phyloP scores from a whole-genome alignment of 2,113 vertebrate species.

The Cyprinodon brontotheroides region DNA sequence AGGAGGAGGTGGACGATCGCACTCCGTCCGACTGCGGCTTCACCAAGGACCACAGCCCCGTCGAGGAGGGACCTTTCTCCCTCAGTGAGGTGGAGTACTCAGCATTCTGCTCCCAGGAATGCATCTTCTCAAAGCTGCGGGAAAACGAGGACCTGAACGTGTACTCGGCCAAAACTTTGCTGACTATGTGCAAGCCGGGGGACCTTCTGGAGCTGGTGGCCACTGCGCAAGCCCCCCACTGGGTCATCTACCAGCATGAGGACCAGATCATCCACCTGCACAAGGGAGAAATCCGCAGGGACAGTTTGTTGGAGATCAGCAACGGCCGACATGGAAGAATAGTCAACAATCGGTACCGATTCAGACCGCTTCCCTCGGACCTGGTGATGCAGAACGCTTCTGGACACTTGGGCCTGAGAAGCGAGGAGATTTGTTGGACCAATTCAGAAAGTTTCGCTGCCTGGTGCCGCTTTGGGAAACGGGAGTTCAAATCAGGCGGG shows the following conservation, averaged over 20 bases:
- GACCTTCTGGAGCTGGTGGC: conserved; percentile 95
- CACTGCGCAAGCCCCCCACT: conserved; percentile 89
- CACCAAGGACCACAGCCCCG: conserved; percentile 84
- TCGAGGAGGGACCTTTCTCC: conserved; percentile 82
- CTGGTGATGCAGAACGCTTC: conserved; percentile 97
- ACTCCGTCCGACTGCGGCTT: conserved; percentile 92
- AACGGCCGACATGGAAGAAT: conserved; percentile 90
- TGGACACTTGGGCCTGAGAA: conserved; percentile 92
- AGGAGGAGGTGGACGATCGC: conserved; percentile 97
- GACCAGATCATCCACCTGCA: conserved; percentile 95
- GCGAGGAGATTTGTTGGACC: conserved; percentile 96
- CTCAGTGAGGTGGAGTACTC: conserved; percentile 95
- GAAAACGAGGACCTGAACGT: conserved; percentile 92
- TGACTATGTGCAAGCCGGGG: conserved; percentile 93
- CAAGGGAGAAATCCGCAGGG: conserved; percentile 95
- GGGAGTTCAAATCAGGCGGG: conserved; percentile 97
- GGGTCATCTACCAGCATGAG: conserved; percentile 92
- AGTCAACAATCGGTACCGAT: conserved; percentile 96
- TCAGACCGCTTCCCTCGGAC: conserved; percentile 92
- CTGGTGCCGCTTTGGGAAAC: conserved; percentile 98
- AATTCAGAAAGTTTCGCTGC: conserved; percentile 99
- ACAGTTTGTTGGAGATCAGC: conserved; percentile 91
- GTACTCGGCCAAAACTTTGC: conserved; percentile 88
- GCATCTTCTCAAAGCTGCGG: conserved; percentile 98
- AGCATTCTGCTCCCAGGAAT: conserved; percentile 97